phyloP scores from a whole-genome alignment of 2,113 vertebrate genomes.

The Entelurus aequoreus region DNA sequence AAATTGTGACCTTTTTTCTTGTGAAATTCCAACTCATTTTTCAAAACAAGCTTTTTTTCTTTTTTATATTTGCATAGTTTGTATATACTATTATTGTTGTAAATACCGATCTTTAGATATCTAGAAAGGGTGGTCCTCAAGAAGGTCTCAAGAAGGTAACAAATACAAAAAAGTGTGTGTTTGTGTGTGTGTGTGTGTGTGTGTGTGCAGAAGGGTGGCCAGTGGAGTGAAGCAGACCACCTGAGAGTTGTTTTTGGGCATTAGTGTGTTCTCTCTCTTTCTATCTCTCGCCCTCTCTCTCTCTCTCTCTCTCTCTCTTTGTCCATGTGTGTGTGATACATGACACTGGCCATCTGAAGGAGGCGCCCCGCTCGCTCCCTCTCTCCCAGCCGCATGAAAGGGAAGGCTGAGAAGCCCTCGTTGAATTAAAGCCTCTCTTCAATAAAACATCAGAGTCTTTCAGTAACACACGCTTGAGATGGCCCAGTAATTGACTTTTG shows the following conservation, averaged over 20 bases:
- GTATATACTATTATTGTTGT: too few relatives aligned
- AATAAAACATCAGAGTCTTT: slow-evolving; percentile 81
- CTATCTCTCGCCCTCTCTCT: slow-evolving; percentile 2
- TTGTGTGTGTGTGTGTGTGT: slow-evolving; percentile 20
- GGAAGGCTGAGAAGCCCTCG: slow-evolving; percentile 62
- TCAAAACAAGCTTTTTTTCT: too few relatives aligned
- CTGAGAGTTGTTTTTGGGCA: slow-evolving; percentile 79
- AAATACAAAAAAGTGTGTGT: neutral
- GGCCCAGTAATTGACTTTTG: slow-evolving; percentile 78
- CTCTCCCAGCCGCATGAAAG: slow-evolving; percentile 70
- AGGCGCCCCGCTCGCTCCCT: slow-evolving; percentile 58
- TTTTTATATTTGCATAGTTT: too few relatives aligned
- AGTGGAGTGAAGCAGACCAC: slow-evolving; percentile 76
- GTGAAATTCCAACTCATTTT: too few relatives aligned
- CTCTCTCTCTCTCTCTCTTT: slow-evolving; percentile 15
- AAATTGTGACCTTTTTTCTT: too few relatives aligned
- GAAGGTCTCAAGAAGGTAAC: too few relatives aligned
- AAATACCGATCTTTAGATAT: too few relatives aligned
- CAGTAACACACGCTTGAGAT: slow-evolving; percentile 77
- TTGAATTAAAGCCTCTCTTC: slow-evolving; percentile 76
- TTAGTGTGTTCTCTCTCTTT: slow-evolving; percentile 58
- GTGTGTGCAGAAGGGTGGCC: slow-evolving; percentile 50
- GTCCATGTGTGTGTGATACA: slow-evolving; percentile 63
- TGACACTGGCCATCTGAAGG: slow-evolving; percentile 71
- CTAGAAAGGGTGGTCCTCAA: too few relatives aligned